Base-by-base conservation (phyloP, 2,797 vertebrate species). In the Acrocephalus scirpaceus region DNA sequence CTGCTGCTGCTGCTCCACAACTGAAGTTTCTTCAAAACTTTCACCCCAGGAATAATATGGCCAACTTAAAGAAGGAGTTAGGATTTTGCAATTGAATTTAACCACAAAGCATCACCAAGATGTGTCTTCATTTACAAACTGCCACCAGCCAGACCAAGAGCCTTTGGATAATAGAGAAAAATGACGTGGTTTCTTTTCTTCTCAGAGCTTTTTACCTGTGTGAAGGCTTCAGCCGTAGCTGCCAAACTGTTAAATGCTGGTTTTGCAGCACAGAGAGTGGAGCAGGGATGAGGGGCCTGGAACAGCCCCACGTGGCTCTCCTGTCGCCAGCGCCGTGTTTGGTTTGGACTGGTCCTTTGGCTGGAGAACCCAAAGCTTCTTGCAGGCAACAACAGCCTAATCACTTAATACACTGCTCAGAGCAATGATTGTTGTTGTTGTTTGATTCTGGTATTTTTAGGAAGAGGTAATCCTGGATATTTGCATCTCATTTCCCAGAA, bases 401-500 rank as follows among this genome's bases (percentile, higher is more conserved):
- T 34, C 64, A 67, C 64, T 88, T 81, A 54, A 90, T 34, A 50
- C 53, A 19, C 44, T 47, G 67, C 42, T 84, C 77, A 54, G 64
- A 82, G 86, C 66, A 42, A 27, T 12, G 86, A 71, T 1, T 81
- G 56, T 3, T 96, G 90, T 62, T 86, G 90, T 74, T 88, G 92
- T 92, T 92, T 64, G 36, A 95, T 82, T 95, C 67, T 79, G 80
- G 71, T 93, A 92, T 94, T 95, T 96, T 94, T 93, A 90, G 77
- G 94, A 92, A 80, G 76, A 92, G 92, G 93, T 93, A 96, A 96
- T 96, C 95, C 95, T 94, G 61, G 40, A 95, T 91, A 96, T 96
- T 94, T 95, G 86, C 93, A 97, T 97, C 91, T 96, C 83, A 88
- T 94, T 93, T 93, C 95, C 91, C 91, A 95, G 88, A 95, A 97